Percentiles rank a stretch among this genome's conserved stretches.
These are phyloP conservation scores for Dryocosmus kuriphilus DNA, from an alignment of 2,888 invertebrate species.

Conservation along the genomic window DNA sequence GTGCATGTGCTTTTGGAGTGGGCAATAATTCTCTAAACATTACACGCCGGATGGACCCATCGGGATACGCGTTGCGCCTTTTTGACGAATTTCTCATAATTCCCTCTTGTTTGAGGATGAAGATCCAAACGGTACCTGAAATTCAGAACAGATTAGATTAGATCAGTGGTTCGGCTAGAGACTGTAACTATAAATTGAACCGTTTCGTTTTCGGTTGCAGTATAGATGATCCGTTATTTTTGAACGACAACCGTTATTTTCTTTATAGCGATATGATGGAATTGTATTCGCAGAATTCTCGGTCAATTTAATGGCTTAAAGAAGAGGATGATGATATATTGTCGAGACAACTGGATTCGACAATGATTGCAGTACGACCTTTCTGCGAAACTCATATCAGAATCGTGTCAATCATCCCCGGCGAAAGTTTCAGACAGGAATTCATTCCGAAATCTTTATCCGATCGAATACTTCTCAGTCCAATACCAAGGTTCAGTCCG, in stretches of 20 bases:
- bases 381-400: no score
- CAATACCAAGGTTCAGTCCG: no score
- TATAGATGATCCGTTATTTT: slow-evolving; percentile 29
- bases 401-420: no score
- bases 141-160: background rate
- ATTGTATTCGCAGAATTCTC: background rate
- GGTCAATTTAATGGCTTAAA: background rate
- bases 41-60: background rate
- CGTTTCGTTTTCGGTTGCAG: slow-evolving; percentile 26
- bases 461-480: no score
- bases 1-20: slow-evolving; percentile 48
- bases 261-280: background rate
- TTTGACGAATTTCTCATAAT: background rate
- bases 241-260: slow-evolving; percentile 13
- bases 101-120: background rate
- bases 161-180: background rate
- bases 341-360: background rate
- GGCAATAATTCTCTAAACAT: slow-evolving; percentile 15
- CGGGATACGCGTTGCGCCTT: background rate
- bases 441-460: no score
- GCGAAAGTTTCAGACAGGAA: no score
- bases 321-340: background rate
- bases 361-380: no score
- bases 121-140: slow-evolving; percentile 11
- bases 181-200: slow-evolving; percentile 9